Percentiles rank a stretch among this genome's conserved stretches.
These are phyloP conservation scores for Apamea sordens DNA, from an alignment of 2,888 invertebrate genomes.

Conservation along the genomic window DNA sequence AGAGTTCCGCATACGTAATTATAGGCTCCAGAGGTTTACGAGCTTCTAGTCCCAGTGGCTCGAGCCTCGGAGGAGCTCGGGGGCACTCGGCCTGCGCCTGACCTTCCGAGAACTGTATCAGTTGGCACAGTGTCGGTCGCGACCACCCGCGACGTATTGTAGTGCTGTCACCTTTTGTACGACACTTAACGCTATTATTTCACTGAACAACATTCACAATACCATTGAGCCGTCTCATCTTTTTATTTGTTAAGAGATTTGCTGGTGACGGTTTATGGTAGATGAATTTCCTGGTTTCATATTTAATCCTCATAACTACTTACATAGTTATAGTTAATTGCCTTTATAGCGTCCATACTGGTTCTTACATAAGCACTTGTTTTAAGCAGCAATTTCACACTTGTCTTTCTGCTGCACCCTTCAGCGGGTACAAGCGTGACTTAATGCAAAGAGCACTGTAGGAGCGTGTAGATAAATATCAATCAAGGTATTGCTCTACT, in stretches of 20 bases:
- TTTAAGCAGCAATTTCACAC: not conserved
- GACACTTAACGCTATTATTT: constrained; percentile 76
- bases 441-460: not conserved
- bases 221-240: constrained; percentile 72
- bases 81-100: constrained; percentile 70
- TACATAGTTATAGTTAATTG: constrained; percentile 9
- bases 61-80: constrained; percentile 53
- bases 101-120: constrained; percentile 86
- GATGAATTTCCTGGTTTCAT: constrained; percentile 28
- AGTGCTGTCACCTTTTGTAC: constrained; percentile 78
- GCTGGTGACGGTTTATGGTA: constrained; percentile 61
- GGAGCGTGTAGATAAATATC: not conserved
- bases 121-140: constrained; percentile 68
- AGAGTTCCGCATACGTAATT: constrained; percentile 64
- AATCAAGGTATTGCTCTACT: constrained; percentile 5
- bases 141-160: constrained; percentile 87
- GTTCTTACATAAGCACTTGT: not conserved
- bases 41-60: constrained; percentile 79
- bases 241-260: constrained; percentile 66
- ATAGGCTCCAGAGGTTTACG: constrained; percentile 73
- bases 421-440: too few species aligned
- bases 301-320: constrained; percentile 16
- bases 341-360: not conserved
- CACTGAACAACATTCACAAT: constrained; percentile 71
- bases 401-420: not conserved